These are phyloP conservation scores for Oryzias sinensis DNA, from an alignment of 2,797 vertebrate species.

Conservation along the genomic window DNA sequence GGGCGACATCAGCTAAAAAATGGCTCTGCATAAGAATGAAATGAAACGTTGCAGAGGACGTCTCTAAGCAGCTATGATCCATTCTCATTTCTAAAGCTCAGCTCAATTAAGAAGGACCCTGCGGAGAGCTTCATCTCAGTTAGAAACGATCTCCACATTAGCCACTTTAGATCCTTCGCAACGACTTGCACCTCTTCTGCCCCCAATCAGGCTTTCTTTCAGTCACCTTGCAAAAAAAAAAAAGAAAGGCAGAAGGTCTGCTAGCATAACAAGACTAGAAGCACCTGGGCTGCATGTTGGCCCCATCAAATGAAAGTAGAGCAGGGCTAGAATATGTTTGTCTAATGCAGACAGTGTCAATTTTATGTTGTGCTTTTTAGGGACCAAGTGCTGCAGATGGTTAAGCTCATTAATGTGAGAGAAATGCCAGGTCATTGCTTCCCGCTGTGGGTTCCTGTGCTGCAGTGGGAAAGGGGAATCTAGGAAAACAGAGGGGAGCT, in stretches of 20 bases:
- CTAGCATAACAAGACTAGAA: background rate
- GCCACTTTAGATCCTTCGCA: conserved; percentile 54
- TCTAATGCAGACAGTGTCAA: conserved; percentile 16
- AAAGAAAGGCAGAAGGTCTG: background rate
- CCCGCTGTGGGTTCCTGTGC: conserved; percentile 33
- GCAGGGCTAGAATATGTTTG: conserved; percentile 9
- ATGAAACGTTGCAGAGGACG: conserved; percentile 42
- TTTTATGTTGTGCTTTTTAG: conserved; percentile 29
- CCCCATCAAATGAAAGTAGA: background rate
- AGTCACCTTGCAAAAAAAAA: background rate
- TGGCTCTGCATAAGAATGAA: conserved; percentile 35
- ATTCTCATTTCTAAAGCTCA: conserved; percentile 63
- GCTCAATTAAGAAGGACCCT: conserved; percentile 69
- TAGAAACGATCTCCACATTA: conserved; percentile 68
- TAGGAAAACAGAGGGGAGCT: conserved; percentile 15
- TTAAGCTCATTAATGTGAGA: conserved; percentile 41
- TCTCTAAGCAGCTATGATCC: conserved; percentile 61
- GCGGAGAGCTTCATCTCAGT: conserved; percentile 65
- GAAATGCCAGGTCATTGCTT: conserved; percentile 64
- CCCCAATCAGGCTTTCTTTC: conserved; percentile 15
- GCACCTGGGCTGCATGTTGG: conserved; percentile 1
- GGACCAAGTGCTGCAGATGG: conserved; percentile 43
- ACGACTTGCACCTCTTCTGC: conserved; percentile 12
- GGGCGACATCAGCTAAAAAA: conserved; percentile 29
- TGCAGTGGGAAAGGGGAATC: background rate